Conservation (phyloP, 1,140 invertebrate species). For the Bombus pascuorum region DNA sequence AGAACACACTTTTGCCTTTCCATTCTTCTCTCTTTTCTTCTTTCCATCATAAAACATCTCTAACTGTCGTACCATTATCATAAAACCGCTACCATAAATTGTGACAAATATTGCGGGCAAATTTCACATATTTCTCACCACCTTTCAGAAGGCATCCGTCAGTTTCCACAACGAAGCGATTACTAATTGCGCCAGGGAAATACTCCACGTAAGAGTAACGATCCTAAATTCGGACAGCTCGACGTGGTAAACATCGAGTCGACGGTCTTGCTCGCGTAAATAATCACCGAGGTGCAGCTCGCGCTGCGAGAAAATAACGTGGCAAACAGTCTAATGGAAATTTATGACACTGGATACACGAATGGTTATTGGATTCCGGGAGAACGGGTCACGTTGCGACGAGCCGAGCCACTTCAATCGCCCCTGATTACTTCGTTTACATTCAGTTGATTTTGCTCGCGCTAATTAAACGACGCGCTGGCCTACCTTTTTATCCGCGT, state of each 20-base stretch:
- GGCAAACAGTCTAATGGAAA: constrained; percentile 37
- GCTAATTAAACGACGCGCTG: constrained; percentile 8
- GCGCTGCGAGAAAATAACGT: neutral
- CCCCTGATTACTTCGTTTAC: constrained; percentile 42
- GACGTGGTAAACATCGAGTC: neutral
- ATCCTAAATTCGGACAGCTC: neutral
- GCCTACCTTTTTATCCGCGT: neutral
- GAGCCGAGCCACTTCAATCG: constrained; percentile 6
- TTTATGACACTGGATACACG: constrained; percentile 31
- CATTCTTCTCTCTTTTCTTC: no score
- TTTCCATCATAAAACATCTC: no score
- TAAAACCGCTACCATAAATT: no score
- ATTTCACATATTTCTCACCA: neutral
- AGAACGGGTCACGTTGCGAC: neutral
- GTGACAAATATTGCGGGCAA: no score
- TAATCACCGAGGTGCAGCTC: neutral
- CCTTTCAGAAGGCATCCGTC: neutral
- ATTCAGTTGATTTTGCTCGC: constrained; percentile 25
- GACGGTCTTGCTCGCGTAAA: neutral
- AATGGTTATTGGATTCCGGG: constrained; percentile 27
- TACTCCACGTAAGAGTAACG: neutral
- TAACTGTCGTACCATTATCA: no score
- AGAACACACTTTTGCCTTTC: no score
- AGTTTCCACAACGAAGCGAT: neutral
- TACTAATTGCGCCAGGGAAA: neutral